phyloP scores from a whole-genome alignment of 1,140 invertebrate species.

The Papilio polytes region DNA sequence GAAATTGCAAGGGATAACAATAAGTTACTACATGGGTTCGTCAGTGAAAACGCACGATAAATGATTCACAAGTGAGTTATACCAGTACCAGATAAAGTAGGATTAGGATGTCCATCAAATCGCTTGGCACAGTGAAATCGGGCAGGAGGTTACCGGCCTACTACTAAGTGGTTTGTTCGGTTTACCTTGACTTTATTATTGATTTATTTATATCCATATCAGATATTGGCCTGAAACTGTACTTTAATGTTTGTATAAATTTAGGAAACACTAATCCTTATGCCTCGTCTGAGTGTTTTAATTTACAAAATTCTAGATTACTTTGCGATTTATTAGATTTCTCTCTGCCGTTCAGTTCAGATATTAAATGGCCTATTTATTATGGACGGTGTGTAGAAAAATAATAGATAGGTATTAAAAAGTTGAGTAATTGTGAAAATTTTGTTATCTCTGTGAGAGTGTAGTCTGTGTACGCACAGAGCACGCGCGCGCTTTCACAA shows the following conservation, averaged over 20 bases:
- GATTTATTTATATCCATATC: constrained; percentile 16
- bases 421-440: neutral
- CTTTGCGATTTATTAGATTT: neutral
- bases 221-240: neutral
- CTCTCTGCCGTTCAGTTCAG: neutral
- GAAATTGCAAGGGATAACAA: neutral
- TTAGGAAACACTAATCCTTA: too few species aligned
- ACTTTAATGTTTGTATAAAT: neutral
- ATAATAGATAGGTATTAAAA: neutral
- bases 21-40: neutral
- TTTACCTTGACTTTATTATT: constrained; percentile 19
- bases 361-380: neutral
- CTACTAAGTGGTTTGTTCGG: constrained; percentile 1
- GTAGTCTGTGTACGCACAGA: constrained; percentile 4
- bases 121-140: neutral
- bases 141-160: constrained; percentile 6
- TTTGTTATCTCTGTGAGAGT: neutral
- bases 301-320: neutral
- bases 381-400: neutral
- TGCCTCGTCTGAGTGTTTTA: neutral
- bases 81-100: neutral
- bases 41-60: neutral
- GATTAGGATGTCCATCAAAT: constrained; percentile 3
- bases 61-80: neutral
- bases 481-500: constrained; percentile 60